Percentiles rank a stretch among this genome's conserved stretches.
Evolutionary conservation across 2,113 vertebrate species (phyloP).

Genomic region (Podiceps cristatus): DNA sequence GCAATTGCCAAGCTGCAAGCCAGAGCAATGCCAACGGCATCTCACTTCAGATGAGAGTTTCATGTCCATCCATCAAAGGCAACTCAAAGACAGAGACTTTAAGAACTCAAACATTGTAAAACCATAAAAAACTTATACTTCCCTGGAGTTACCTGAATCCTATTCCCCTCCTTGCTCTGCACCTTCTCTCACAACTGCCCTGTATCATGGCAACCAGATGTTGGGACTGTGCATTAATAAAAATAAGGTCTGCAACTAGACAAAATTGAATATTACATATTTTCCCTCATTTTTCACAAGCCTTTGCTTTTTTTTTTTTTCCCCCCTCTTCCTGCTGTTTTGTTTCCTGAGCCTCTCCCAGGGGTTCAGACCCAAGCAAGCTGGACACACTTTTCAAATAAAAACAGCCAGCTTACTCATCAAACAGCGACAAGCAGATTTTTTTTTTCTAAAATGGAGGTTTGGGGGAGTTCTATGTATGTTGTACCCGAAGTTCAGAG

Average conservation of each 20-base stretch:
- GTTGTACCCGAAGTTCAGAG: background rate
- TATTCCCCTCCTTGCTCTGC: background rate
- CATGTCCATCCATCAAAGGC: background rate
- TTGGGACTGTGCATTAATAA: background rate
- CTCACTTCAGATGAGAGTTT: background rate
- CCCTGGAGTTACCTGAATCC: background rate
- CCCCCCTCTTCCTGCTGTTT: background rate
- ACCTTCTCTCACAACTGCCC: background rate
- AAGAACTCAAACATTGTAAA: background rate
- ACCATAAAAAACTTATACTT: background rate
- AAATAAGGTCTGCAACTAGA: conserved; percentile 35
- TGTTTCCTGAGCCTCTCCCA: background rate
- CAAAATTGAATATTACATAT: background rate
- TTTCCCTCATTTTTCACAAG: background rate
- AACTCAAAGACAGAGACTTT: background rate
- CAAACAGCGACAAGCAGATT: background rate
- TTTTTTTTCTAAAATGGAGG: background rate
- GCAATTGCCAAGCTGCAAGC: background rate
- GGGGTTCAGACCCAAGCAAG: background rate
- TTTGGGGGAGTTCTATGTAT: background rate
- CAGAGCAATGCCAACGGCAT: background rate
- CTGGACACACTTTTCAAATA: background rate
- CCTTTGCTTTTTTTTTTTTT: background rate
- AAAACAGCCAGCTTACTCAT: background rate
- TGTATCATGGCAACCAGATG: conserved; percentile 46